Evolutionary conservation across 2,113 vertebrate genomes (phyloP).

Genomic region (Neodon shergylaensis): DNA sequence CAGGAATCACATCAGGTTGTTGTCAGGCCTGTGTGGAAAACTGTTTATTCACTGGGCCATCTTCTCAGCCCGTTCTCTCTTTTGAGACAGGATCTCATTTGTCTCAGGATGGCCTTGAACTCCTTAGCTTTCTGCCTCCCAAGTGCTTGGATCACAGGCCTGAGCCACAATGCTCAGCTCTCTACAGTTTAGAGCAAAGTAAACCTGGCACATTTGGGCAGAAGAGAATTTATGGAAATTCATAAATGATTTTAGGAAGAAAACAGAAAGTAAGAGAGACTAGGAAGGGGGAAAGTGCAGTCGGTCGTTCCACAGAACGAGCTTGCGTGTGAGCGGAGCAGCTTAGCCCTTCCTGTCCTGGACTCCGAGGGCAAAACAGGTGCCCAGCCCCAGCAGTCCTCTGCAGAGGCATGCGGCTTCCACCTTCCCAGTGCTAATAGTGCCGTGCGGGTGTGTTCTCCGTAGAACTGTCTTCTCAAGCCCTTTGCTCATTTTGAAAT

Average conservation of each 20-base stretch:
- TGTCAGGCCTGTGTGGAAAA: not conserved
- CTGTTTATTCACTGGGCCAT: not conserved
- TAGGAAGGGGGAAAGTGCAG: not conserved
- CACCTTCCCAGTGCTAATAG: not conserved
- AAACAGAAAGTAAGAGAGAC: not conserved
- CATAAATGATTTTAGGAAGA: not conserved
- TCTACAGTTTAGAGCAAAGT: not conserved
- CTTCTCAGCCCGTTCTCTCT: not conserved
- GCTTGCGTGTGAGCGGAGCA: not conserved
- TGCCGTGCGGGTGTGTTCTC: not conserved
- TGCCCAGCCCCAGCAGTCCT: not conserved
- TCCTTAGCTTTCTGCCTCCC: not conserved
- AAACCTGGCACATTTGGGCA: not conserved
- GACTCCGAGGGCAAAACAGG: not conserved
- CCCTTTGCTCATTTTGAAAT: constrained; percentile 19
- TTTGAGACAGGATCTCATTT: not conserved
- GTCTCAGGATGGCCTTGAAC: not conserved
- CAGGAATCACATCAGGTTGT: not conserved
- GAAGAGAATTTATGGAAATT: not conserved
- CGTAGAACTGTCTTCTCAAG: not conserved
- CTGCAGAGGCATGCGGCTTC: not conserved
- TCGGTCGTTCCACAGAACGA: not conserved
- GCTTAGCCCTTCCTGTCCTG: too few species aligned
- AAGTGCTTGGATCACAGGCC: not conserved
- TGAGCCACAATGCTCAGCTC: not conserved